Evolutionary conservation across 2,797 vertebrate genomes (phyloP).

Genomic region (Pachyuromys duprasi): DNA sequence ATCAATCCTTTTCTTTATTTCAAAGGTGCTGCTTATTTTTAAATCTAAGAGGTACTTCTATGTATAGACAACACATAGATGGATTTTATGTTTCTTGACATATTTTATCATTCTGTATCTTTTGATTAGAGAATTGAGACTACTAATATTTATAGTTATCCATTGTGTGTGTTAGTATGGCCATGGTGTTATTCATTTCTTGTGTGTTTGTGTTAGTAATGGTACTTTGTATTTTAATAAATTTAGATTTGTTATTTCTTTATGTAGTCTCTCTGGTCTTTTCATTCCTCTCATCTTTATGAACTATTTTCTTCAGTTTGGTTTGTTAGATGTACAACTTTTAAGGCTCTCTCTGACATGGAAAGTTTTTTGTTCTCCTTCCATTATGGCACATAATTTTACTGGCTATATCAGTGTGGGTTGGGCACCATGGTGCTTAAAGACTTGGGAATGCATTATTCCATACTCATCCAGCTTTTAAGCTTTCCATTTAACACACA

Average conservation of each 20-base stretch:
- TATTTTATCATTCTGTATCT: neutral
- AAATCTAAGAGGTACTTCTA: neutral
- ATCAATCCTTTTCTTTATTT: neutral
- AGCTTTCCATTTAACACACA: neutral
- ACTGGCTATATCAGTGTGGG: neutral
- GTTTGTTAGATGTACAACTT: too few species aligned
- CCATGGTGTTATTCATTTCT: neutral
- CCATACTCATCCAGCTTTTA: neutral
- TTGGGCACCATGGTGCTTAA: neutral
- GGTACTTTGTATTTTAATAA: neutral
- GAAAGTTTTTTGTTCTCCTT: neutral
- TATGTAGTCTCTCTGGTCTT: neutral
- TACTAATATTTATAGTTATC: neutral
- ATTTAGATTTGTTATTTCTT: neutral
- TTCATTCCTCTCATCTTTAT: neutral
- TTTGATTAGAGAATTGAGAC: neutral
- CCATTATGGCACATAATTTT: neutral
- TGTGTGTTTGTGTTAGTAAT: neutral
- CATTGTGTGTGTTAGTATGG: neutral
- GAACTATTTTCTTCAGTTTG: neutral
- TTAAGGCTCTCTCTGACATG: too few species aligned
- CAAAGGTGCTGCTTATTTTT: neutral
- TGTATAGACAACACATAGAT: neutral
- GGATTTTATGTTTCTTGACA: neutral
- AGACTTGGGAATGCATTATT: neutral